Conservation (phyloP, 35 echinoderm and acorn worm species). For the Heliocidaris erythrogramma region DNA sequence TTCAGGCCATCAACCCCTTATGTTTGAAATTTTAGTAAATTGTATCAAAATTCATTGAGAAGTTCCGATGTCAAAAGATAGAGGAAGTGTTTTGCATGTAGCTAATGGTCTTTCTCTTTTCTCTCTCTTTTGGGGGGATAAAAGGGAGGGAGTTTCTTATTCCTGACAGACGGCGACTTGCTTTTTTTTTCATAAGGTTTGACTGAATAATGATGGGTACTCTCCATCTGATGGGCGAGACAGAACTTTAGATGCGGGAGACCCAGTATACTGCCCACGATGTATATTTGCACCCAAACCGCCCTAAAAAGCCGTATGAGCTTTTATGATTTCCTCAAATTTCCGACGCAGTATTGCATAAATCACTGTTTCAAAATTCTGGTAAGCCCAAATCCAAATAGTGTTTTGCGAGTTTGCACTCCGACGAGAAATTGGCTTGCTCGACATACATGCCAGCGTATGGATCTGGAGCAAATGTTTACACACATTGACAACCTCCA, state of each 20-base stretch:
- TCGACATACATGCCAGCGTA: slow-evolving; percentile 34
- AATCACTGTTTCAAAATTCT: slow-evolving; percentile 44
- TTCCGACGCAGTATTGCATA: slow-evolving; percentile 28
- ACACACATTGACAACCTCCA: background rate
- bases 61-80: background rate
- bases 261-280: background rate
- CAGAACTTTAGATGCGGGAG: background rate
- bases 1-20: background rate
- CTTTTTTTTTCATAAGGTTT: background rate
- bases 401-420: background rate
- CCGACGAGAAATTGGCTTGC: background rate
- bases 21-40: background rate
- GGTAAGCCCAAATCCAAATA: slow-evolving; percentile 34
- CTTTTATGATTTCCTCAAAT: slow-evolving; percentile 37
- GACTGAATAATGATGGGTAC: background rate
- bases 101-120: background rate
- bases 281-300: background rate
- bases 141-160: background rate
- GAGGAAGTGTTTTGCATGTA: slow-evolving; percentile 2
- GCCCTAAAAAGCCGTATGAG: slow-evolving; percentile 17
- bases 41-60: background rate
- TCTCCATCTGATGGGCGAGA: background rate
- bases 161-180: background rate
- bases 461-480: slow-evolving; percentile 39
- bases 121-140: background rate